Evolutionary conservation across 1,140 invertebrate genomes (phyloP).

Genomic region (Caerostris extrusa): DNA sequence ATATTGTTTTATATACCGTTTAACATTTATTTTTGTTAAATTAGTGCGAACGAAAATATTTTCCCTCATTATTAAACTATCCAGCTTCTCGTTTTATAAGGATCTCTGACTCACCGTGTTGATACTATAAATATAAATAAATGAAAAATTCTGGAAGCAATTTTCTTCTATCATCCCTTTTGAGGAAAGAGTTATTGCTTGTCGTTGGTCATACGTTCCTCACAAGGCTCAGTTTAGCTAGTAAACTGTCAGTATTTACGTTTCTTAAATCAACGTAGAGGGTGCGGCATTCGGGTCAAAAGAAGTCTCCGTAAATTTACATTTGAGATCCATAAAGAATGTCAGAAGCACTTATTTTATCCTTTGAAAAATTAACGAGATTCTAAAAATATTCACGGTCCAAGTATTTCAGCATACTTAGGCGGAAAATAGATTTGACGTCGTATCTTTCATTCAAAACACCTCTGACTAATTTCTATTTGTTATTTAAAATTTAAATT

Average conservation of each 20-base stretch:
- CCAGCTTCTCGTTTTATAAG: background rate
- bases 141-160: background rate
- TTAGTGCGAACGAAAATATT: too few relatives aligned
- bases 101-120: background rate
- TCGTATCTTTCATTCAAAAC: slow-evolving; percentile 32
- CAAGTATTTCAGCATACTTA: background rate
- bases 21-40: too few relatives aligned
- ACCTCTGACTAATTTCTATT: background rate
- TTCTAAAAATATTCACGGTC: background rate
- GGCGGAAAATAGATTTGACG: slow-evolving; percentile 27
- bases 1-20: too few relatives aligned
- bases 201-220: slow-evolving; percentile 16
- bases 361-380: background rate
- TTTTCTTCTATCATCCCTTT: background rate
- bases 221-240: slow-evolving; percentile 34
- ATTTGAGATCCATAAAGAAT: slow-evolving; percentile 37
- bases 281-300: slow-evolving; percentile 41
- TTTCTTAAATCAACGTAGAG: slow-evolving; percentile 12
- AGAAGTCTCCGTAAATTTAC: slow-evolving; percentile 21
- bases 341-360: slow-evolving; percentile 1
- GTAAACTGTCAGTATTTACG: slow-evolving; percentile 48
- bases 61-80: too few relatives aligned
- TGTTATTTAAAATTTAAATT: background rate
- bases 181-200: background rate
- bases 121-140: slow-evolving; percentile 20